phyloP scores from a whole-genome alignment of 2,113 vertebrate species.

The Gracilinanus agilis region DNA sequence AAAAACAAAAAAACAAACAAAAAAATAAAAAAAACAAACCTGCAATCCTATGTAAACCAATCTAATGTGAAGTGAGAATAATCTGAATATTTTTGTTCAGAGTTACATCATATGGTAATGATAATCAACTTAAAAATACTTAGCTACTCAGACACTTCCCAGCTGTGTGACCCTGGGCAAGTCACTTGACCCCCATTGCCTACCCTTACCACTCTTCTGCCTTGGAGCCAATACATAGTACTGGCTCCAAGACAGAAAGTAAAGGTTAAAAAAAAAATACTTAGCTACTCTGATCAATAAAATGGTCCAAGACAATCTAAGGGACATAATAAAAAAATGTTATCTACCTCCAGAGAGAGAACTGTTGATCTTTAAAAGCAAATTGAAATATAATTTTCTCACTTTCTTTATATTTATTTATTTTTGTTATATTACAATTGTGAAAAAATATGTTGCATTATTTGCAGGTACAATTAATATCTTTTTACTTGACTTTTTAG shows the following conservation, averaged over 20 bases:
- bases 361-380: background rate
- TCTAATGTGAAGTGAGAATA: background rate
- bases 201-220: too few relatives aligned
- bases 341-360: background rate
- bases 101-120: background rate
- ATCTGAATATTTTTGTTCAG: background rate
- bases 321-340: background rate
- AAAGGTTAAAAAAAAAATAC: too few relatives aligned
- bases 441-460: background rate
- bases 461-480: background rate
- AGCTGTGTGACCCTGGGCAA: too few relatives aligned
- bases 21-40: too few relatives aligned
- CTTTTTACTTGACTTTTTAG: background rate
- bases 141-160: too few relatives aligned
- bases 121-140: background rate
- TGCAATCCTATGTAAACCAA: background rate
- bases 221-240: too few relatives aligned
- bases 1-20: background rate
- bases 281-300: background rate
- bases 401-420: background rate
- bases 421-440: background rate
- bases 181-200: too few relatives aligned
- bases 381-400: background rate
- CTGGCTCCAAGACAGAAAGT: too few relatives aligned
- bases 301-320: background rate